Conservation (phyloP, 2,113 vertebrate species). For the Oncorhynchus gorbuscha region DNA sequence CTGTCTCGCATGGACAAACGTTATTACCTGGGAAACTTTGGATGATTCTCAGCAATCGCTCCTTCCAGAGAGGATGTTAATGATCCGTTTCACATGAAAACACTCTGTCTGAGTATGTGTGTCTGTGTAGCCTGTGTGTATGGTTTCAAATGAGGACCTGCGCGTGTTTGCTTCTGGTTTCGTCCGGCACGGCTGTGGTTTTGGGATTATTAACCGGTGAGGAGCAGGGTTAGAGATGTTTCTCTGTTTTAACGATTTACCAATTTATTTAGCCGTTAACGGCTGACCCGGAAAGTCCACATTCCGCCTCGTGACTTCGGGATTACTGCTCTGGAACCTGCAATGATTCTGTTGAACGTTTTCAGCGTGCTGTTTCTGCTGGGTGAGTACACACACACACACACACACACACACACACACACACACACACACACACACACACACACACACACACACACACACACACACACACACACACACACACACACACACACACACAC, state of each 20-base stretch:
- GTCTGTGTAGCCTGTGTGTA: neutral
- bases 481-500: no score
- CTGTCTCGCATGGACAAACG: neutral
- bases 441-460: neutral
- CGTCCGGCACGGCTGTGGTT: neutral
- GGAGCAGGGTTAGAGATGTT: constrained; percentile 34
- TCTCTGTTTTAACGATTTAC: constrained; percentile 10
- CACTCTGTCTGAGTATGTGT: neutral
- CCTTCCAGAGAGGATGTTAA: neutral
- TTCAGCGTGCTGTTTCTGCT: constrained; percentile 64
- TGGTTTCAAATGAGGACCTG: neutral
- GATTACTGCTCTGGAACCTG: constrained; percentile 51
- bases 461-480: no score
- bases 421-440: no score
- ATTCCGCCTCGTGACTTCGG: constrained; percentile 25
- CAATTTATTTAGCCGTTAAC: neutral
- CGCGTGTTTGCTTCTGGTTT: neutral
- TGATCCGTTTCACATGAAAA: neutral
- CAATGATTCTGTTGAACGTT: constrained; percentile 67
- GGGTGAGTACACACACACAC: constrained; percentile 60
- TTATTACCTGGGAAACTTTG: neutral
- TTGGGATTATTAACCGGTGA: constrained; percentile 14
- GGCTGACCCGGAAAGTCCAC: constrained; percentile 19
- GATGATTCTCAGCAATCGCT: neutral
- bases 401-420: neutral